phyloP scores from a whole-genome alignment of 2,113 vertebrate genomes.

The Erythrolamprus reginae region DNA sequence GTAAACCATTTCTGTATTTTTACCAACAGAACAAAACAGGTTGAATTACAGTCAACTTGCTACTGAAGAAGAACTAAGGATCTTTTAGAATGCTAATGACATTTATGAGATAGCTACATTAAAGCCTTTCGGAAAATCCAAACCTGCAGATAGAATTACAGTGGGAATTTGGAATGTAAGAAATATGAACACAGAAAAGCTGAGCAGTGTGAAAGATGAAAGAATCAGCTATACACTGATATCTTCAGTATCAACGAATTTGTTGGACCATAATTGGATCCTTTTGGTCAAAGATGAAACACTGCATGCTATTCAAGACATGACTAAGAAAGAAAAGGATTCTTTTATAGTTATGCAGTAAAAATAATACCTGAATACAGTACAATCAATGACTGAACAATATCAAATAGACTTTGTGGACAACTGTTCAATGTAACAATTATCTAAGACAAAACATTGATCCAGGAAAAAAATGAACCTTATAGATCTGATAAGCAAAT shows the following conservation, averaged over 20 bases:
- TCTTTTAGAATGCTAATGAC: background rate
- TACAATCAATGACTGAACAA: too few species aligned
- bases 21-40: background rate
- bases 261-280: background rate
- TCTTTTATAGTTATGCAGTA: too few species aligned
- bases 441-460: background rate
- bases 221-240: background rate
- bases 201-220: background rate
- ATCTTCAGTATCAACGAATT: background rate
- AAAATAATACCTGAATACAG: too few species aligned
- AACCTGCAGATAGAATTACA: background rate
- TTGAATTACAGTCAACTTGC: background rate
- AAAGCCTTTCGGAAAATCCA: background rate
- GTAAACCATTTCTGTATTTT: background rate
- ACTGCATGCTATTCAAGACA: too few species aligned
- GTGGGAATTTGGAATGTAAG: background rate
- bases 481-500: background rate
- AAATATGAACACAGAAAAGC: background rate
- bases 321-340: too few species aligned
- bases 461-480: background rate
- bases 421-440: background rate
- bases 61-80: background rate
- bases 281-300: too few species aligned
- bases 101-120: background rate
- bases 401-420: background rate